phyloP scores from a whole-genome alignment of 2,113 vertebrate genomes.

The Halichoeres trimaculatus region DNA sequence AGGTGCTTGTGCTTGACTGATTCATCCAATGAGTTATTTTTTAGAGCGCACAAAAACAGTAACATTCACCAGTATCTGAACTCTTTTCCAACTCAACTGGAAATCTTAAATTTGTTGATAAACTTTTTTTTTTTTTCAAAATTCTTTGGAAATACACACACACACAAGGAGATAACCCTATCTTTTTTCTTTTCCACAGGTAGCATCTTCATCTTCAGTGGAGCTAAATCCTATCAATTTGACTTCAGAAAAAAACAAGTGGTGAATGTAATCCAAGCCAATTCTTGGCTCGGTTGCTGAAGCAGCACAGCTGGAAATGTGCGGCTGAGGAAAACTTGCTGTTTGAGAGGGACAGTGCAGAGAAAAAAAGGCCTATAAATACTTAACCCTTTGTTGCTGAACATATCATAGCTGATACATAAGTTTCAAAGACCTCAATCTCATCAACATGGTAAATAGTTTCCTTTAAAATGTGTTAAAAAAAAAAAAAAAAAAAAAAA shows the following conservation, averaged over 20 bases:
- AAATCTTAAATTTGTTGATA: neutral
- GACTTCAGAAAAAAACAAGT: slow-evolving; percentile 51
- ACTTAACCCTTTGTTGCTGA: no score
- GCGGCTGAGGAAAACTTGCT: neutral
- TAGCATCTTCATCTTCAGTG: slow-evolving; percentile 65
- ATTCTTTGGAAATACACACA: no score
- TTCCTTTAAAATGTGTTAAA: no score
- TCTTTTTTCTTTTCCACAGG: slow-evolving; percentile 45
- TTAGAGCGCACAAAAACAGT: no score
- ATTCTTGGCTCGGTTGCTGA: slow-evolving; percentile 72
- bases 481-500: no score
- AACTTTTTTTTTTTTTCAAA: neutral
- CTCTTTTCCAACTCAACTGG: neutral
- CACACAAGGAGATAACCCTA: neutral
- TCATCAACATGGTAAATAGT: no score
- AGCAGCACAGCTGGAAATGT: neutral
- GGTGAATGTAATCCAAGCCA: slow-evolving; percentile 58
- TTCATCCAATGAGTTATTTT: no score
- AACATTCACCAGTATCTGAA: neutral
- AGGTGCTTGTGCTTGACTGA: no score
- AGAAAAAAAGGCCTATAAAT: no score
- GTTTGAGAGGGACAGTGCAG: no score
- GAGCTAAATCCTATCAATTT: slow-evolving; percentile 55
- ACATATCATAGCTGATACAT: no score
- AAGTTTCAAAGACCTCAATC: no score